phyloP scores from a whole-genome alignment of 2,888 invertebrate genomes.

The Macroteleia sp. region DNA sequence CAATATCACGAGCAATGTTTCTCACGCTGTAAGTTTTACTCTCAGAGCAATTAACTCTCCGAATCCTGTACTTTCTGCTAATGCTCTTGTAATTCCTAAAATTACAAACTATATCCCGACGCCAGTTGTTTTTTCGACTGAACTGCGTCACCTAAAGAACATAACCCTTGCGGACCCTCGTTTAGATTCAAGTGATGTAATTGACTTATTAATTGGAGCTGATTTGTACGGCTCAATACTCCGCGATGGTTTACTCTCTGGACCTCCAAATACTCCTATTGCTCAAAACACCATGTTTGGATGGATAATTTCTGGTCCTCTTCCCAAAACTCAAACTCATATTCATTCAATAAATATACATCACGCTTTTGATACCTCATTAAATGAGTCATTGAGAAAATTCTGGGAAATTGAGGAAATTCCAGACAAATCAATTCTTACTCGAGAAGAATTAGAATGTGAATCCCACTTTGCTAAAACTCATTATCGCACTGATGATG shows the following conservation, averaged over 20 bases:
- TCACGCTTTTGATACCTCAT: conserved; percentile 7
- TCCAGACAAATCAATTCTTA: not conserved
- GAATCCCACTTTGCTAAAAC: not conserved
- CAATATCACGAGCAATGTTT: not conserved
- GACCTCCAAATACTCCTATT: not conserved
- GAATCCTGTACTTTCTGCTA: not conserved
- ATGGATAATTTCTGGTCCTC: conserved; percentile 42
- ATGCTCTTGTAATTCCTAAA: conserved; percentile 3
- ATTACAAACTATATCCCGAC: conserved; percentile 11
- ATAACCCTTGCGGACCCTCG: conserved; percentile 14
- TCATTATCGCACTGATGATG: not conserved
- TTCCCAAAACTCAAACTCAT: not conserved
- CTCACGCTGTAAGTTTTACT: not conserved
- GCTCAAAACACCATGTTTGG: conserved; percentile 20
- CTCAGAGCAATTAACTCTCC: not conserved
- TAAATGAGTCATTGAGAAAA: conserved; percentile 10
- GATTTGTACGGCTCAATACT: conserved; percentile 17
- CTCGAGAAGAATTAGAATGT: not conserved
- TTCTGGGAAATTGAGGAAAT: too few relatives aligned
- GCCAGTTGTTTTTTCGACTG: not conserved
- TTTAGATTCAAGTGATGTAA: not conserved
- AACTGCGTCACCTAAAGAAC: not conserved
- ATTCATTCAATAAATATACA: conserved; percentile 1
- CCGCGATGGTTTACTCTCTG: not conserved
- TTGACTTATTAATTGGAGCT: conserved; percentile 20